Evolutionary conservation across 92 coral and sea anemone species (phyloP), one percentile per base, ranked within the genome.

Genomic region (Epizoanthus fatuus): DNA sequence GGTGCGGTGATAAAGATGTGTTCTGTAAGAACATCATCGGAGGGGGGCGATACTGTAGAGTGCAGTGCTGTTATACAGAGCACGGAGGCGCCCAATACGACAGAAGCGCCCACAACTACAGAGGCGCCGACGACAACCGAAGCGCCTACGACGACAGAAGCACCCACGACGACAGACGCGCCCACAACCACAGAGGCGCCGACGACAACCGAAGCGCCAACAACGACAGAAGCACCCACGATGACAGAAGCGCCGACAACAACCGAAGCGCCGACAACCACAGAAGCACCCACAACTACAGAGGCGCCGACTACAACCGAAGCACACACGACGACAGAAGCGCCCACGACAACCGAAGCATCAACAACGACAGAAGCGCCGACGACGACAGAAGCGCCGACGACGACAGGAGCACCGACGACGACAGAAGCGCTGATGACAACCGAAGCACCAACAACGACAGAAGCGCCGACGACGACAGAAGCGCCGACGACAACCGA

Each of bases 341-440:
- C 78, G 6, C 87, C 87, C 0, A 66, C 86, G 0, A 80, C 91
- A 3, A 87, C 87, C 3, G 77, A 17, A 29, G 11, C 14, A 44
- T 82, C 82, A 0, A 59, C 91, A 6, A 80, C 90, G 17, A 70
- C 91, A 12, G 81, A 70, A 60, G 35, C 32, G 32, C 91, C 91
- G 3, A 80, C 86, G 4, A 87, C 87, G 16, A 87, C 77, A n/a
- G n/a, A n/a, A 67, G 59, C 37, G n/a, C 79, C 85, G 0, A 78
- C 85, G 2, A 78, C 85, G 15, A 78, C 85, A 3, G 85, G n/a
- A 67, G 59, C 37, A 16, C 79, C 85, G 0, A 78, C 85, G 2
- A 78, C 85, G 15, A 78, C 85, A 3, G 85, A 56, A 54, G 35
- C 59, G 3, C 73, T 62, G 1, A 72, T 72, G 9, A 83, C 81